Base-by-base conservation (phyloP, 2,888 invertebrate species). In the Reticulitermes lucifugus region DNA sequence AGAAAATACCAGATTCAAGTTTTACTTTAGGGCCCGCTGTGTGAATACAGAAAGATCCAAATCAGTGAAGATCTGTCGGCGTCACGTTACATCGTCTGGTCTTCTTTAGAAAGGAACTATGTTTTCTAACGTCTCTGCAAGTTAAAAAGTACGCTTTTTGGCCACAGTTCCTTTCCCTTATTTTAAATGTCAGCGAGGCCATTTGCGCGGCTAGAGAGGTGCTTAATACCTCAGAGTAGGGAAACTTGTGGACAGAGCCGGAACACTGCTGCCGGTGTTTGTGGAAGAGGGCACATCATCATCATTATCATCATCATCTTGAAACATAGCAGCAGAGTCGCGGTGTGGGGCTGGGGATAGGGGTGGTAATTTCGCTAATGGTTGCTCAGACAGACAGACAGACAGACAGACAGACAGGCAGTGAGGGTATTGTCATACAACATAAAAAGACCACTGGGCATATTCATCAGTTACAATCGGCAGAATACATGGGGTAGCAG, bases 331-430 rank as follows among this genome's bases (percentile, higher is more conserved):
- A n/a, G 65, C 65, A 18, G 18, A 55, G 55, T 1, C 18, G n/a
- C 65, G 5, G 25, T 9, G 14, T 25, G 65, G 6, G 25, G 7
- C 10, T 25, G 25, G n/a, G 2, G n/a, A 6, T n/a, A 22, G 25
- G 65, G 25, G 65, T 65, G n/a, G 65, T 65, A 65, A 65, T 65
- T 65, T 65, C 65, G 65, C 65, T 65, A 65, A 65, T 65, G 65
- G 65, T n/a, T 25, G 25, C 59, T 14, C 22, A 60, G n/a, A 60
- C 60, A 60, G 60, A n/a, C 60, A 21, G 10, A 60, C 60, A 22
- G 0, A 4, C 35, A 35, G 35, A 4, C 35, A 35, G 60, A 25
- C 65, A 6, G 18, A 55, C 55, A 55, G 14, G 18, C 55, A 55
- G 18, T 12, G 55, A 12, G 5, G 5, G 60, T 60, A 60, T 60